Evolutionary conservation across 1,140 invertebrate genomes (phyloP), one percentile per base, ranked within the genome.

Genomic region (Bombyx mandarina): DNA sequence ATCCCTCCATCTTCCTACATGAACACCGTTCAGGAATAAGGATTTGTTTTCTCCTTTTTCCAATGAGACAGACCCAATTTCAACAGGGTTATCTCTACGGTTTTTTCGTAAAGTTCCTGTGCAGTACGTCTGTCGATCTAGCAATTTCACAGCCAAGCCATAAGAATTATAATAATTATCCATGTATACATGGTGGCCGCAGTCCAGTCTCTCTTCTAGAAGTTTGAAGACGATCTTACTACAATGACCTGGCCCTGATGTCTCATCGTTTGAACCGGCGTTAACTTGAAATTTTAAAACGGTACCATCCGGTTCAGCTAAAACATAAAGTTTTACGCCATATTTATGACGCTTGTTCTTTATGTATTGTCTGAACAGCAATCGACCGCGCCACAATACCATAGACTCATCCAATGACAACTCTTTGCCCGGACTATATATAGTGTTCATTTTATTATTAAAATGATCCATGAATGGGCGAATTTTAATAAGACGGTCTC

Each of bases 301-400:
- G 3, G 65, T 53, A 57, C 75, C 79, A 61, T 70, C 66, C 2
- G 71, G 70, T 65, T 76, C 73, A 35, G 69, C 69, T 8, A 88
- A 59, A 57, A 82, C 75, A 58, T 79, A 79, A 47, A 85, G 47
- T 62, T 84, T 82, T 12, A 82, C 69, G 0, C 78, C 78, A 63
- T 79, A 76, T 65, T 81, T 82, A 61, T 84, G 73, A 7, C 62
- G 46, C 66, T 83, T 84, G 43, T 71, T 69, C 68, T 73, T 68
- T 44, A 79, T 69, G 57, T 75, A 82, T 56, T 83, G 75, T 44
- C 65, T 51, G 60, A 83, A 80, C 22, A 54, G 46, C 7, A 84
- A 57, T 44, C 75, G 57, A 35, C 77, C 76, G 58, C 73, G 66
- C 68, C 71, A 85, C 46, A 79, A 62, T 22, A 86, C 59, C 75